Base-by-base conservation (phyloP, 1,140 invertebrate genomes). In the Leptestheria dahalacensis region DNA sequence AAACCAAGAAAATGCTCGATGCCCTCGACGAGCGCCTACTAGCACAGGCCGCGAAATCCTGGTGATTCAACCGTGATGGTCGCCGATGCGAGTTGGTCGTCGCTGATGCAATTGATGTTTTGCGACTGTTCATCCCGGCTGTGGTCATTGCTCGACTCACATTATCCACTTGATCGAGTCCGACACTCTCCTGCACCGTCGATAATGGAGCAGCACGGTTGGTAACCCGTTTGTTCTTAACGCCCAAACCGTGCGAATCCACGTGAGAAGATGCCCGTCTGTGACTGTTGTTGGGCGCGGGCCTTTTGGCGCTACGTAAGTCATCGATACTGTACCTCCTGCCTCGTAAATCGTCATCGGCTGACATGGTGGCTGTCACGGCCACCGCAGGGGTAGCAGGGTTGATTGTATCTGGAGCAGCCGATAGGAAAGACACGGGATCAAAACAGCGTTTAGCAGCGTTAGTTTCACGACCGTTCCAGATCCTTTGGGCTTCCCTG, bases 321-420 rank as follows among this genome's bases (percentile, higher is more conserved):
- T 60, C 58, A 11, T 60, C 58, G 48, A 51, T 48, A 33, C 58
- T 60, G 49, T 60, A 50, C 23, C 58, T 24, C 21, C 58, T 29
- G n/a, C 23, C 28, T 47, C 48, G 33, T 18, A 58, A 24, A 29
- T 46, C 11, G 3, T 29, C 29, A n/a, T 23, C 48, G 1, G 20
- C n/a, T 15, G 47, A 49, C 47, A 48, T 28, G 15, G 24, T 33
- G 18, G 12, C 53, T 20, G 53, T 56, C 28, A 56, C 25, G 28
- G 53, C 12, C 24, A 41, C 28, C 23, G 28, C 26, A 56, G 25
- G 21, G 23, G 28, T 29, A 33, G 21, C 9, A 56, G 9, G 15
- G 26, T 33, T 15, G 33, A 26, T 56, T 20, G 26, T 33, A 56
- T 25, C 20, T 56, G 23, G 12, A 56, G 26, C 12, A 56, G 1